Evolutionary conservation across 1,140 invertebrate species (phyloP).

Genomic region (Lordiphosa stackelbergi): DNA sequence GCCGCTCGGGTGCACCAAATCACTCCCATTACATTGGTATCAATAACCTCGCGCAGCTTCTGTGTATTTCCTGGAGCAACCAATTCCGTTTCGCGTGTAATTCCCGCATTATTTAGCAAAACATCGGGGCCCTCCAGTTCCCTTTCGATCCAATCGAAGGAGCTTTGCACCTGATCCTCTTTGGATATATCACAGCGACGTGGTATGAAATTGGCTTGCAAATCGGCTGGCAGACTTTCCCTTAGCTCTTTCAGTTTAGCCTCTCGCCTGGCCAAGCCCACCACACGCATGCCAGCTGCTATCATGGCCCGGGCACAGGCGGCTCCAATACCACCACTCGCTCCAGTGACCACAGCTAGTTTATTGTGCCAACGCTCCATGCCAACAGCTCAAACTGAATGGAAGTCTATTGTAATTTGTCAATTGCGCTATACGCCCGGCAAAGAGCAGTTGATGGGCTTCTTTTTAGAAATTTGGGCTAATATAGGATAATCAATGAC

Average conservation of each 20-base stretch:
- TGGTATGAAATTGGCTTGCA: conserved; percentile 77
- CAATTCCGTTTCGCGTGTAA: conserved; percentile 79
- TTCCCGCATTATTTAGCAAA: conserved; percentile 87
- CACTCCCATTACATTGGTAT: conserved; percentile 85
- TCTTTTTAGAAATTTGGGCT: conserved; percentile 3
- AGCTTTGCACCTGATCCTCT: conserved; percentile 82
- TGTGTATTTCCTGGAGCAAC: conserved; percentile 77
- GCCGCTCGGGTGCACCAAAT: conserved; percentile 83
- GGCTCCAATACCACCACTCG: conserved; percentile 81
- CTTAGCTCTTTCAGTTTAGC: conserved; percentile 79
- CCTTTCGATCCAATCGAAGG: conserved; percentile 82
- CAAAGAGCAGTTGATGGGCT: conserved; percentile 12
- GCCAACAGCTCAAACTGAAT: conserved; percentile 5
- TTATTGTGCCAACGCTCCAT: conserved; percentile 77
- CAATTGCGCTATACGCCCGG: too few relatives aligned
- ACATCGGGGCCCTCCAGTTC: conserved; percentile 83
- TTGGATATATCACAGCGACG: conserved; percentile 82
- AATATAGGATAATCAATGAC: conserved; percentile 29
- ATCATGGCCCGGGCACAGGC: conserved; percentile 77
- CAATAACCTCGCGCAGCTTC: conserved; percentile 78
- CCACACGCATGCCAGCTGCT: conserved; percentile 81
- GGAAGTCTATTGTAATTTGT: neutral
- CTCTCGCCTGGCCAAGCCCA: conserved; percentile 83
- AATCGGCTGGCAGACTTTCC: conserved; percentile 43
- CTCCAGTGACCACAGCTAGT: conserved; percentile 69